phyloP scores from a whole-genome alignment of 2,113 vertebrate genomes.

The Varanus salvator region DNA sequence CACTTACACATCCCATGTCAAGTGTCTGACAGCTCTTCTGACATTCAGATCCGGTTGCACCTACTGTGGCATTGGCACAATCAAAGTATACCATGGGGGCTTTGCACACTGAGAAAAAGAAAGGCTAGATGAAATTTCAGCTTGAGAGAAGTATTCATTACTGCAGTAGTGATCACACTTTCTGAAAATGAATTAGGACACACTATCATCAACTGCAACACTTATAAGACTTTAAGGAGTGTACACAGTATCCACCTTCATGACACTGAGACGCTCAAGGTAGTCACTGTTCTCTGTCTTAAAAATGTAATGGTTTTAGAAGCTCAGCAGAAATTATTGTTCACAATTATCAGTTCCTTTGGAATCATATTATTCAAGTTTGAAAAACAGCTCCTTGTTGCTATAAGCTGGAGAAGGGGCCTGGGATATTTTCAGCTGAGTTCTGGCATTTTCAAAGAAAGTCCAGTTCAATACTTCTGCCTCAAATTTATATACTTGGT shows the following conservation, averaged over 20 bases:
- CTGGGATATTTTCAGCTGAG: neutral
- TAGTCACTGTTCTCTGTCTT: neutral
- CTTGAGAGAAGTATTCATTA: neutral
- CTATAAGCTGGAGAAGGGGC: neutral
- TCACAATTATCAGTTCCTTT: neutral
- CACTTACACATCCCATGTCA: constrained; percentile 92
- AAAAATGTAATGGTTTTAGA: neutral
- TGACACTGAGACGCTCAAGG: neutral
- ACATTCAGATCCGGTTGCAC: constrained; percentile 82
- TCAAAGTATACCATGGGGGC: constrained; percentile 87
- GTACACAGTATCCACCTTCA: neutral
- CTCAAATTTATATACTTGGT: neutral
- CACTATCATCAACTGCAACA: neutral
- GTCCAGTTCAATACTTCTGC: neutral
- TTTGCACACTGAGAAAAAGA: constrained; percentile 72
- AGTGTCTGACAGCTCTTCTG: constrained; percentile 90
- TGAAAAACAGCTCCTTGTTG: neutral
- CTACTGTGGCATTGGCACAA: constrained; percentile 76
- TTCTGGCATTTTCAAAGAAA: neutral
- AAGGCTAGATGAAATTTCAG: constrained; percentile 14
- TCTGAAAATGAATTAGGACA: neutral
- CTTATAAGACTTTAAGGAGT: neutral
- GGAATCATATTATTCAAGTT: neutral
- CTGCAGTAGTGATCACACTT: neutral
- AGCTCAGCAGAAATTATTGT: neutral